Evolutionary conservation across 2,888 invertebrate genomes (phyloP).

Genomic region (Calephelis perditalis): DNA sequence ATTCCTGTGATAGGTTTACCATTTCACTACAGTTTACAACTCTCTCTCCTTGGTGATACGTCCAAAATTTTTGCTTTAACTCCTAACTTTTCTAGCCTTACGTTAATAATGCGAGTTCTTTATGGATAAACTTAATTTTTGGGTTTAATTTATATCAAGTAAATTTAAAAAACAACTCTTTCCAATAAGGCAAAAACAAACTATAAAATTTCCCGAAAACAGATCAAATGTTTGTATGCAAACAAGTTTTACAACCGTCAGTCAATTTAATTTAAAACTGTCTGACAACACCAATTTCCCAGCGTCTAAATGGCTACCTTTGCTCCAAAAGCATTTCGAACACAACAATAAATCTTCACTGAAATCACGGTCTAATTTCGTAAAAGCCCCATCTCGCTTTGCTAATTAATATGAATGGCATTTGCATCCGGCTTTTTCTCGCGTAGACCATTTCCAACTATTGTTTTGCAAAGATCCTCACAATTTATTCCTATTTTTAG

Average conservation of each 20-base stretch:
- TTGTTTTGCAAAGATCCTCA: slow-evolving; percentile 76
- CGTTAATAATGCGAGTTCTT: too few species aligned
- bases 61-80: too few species aligned
- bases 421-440: slow-evolving; percentile 79
- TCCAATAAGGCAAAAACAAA: too few species aligned
- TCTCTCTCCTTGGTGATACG: too few species aligned
- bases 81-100: too few species aligned
- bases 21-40: too few species aligned
- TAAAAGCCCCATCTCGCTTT: slow-evolving; percentile 78
- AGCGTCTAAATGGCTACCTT: slow-evolving; percentile 72
- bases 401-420: slow-evolving; percentile 79
- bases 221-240: slow-evolving; percentile 7
- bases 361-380: slow-evolving; percentile 78
- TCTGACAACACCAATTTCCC: slow-evolving; percentile 71
- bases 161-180: too few species aligned
- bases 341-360: slow-evolving; percentile 76
- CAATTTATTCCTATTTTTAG: slow-evolving; percentile 74
- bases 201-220: neutral
- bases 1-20: too few species aligned
- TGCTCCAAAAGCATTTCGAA: slow-evolving; percentile 72
- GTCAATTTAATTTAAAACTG: slow-evolving; percentile 71
- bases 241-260: slow-evolving; percentile 55
- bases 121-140: too few species aligned
- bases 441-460: slow-evolving; percentile 74
- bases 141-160: too few species aligned